Percentiles rank a stretch among this genome's conserved stretches.
phyloP scores from a whole-genome alignment of 2,888 invertebrate genomes.

The Morpho achilles region DNA sequence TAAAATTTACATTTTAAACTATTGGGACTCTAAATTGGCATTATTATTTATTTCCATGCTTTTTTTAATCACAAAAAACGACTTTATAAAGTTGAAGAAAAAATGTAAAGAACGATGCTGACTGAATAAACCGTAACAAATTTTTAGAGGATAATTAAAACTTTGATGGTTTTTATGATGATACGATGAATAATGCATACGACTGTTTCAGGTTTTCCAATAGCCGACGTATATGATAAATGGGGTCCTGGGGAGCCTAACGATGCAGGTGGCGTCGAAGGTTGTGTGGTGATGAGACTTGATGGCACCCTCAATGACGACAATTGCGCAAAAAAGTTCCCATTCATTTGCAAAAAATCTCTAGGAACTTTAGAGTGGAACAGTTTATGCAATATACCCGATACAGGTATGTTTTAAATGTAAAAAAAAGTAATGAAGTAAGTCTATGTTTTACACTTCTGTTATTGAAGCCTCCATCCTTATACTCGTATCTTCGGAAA shows the following conservation, averaged over 20 bases:
- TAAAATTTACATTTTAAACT: too few relatives aligned
- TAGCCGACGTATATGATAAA: conserved; percentile 45
- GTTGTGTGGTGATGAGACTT: conserved; percentile 42
- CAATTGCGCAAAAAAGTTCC: conserved; percentile 38
- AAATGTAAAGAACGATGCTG: too few relatives aligned
- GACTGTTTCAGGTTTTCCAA: conserved; percentile 38
- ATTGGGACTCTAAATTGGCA: too few relatives aligned
- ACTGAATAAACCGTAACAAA: too few relatives aligned
- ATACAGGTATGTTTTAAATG: conserved; percentile 37
- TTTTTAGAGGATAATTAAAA: too few relatives aligned
- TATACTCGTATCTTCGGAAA: neutral
- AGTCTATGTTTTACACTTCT: too few relatives aligned
- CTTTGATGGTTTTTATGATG: neutral
- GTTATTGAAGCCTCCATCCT: neutral
- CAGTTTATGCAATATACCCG: conserved; percentile 45
- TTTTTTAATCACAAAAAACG: too few relatives aligned
- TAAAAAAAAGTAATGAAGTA: too few relatives aligned
- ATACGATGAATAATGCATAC: neutral
- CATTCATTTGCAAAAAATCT: conserved; percentile 60
- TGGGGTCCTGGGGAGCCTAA: conserved; percentile 57
- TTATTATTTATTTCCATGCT: too few relatives aligned
- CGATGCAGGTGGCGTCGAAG: conserved; percentile 39
- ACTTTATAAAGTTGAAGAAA: too few relatives aligned
- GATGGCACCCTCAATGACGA: conserved; percentile 46
- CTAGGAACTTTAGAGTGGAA: conserved; percentile 51